Evolutionary conservation across 2,888 invertebrate genomes (phyloP).

Genomic region (Drosophila paramelanica): DNA sequence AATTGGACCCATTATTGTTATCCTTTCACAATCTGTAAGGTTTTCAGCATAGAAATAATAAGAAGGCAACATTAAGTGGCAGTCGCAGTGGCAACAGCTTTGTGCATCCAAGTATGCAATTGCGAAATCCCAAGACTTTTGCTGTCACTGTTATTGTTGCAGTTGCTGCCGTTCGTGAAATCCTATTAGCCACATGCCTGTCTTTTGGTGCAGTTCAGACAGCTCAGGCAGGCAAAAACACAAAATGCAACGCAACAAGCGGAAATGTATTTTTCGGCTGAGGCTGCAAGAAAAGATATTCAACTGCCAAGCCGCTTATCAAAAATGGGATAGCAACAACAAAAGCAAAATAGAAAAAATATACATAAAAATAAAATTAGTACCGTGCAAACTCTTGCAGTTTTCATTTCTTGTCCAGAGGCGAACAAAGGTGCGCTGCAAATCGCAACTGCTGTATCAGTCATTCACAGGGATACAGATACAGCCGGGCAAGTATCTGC

Average conservation of each 20-base stretch:
- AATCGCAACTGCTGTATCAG: slow-evolving; percentile 50
- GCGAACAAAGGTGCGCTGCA: slow-evolving; percentile 1
- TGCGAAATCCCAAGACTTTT: slow-evolving; percentile 58
- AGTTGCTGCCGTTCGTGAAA: slow-evolving; percentile 51
- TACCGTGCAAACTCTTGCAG: neutral
- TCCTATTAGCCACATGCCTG: slow-evolving; percentile 76
- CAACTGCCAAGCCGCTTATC: slow-evolving; percentile 69
- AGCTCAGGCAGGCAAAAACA: slow-evolving; percentile 41
- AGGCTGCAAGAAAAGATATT: slow-evolving; percentile 54
- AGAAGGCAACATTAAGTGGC: slow-evolving; percentile 57
- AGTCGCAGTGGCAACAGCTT: slow-evolving; percentile 43
- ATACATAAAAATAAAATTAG: slow-evolving; percentile 19
- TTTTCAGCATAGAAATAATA: slow-evolving; percentile 37
- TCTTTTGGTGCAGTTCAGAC: slow-evolving; percentile 59
- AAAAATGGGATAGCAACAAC: slow-evolving; percentile 22
- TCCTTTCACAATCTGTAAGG: slow-evolving; percentile 8
- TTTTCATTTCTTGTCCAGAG: slow-evolving; percentile 9
- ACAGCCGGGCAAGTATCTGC: slow-evolving; percentile 16
- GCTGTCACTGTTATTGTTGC: slow-evolving; percentile 39
- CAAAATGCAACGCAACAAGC: slow-evolving; percentile 61
- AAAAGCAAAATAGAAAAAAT: slow-evolving; percentile 5
- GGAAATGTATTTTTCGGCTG: slow-evolving; percentile 64
- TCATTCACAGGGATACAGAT: slow-evolving; percentile 38
- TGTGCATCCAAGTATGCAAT: slow-evolving; percentile 70
- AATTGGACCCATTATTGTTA: slow-evolving; percentile 12